Base-by-base conservation (phyloP, 2,888 invertebrate species). In the Chymomyza amoena region DNA sequence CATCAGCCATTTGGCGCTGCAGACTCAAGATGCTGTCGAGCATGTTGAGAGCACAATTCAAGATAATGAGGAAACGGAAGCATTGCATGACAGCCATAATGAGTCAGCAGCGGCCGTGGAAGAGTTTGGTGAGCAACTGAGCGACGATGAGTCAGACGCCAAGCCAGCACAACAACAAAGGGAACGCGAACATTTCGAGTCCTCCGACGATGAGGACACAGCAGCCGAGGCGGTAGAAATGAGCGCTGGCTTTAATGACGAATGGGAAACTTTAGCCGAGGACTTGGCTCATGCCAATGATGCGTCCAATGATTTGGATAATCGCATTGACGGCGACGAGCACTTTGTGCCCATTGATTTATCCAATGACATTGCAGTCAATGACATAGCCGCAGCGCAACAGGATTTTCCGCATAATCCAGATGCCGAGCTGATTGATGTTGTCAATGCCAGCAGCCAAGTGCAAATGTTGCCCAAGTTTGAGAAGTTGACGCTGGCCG, bases 331-430 rank as follows among this genome's bases (percentile, higher is more conserved):
- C 76, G 80, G 73, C 50, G 89, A 88, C 68, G 88, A 89, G 65
- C 77, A 77, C 61, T 75, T 73, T 60, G 77, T 82, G 54, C 91
- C 91, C 51, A 76, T 90, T 50, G 92, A 92, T 87, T 82, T 92
- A 66, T 91, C 91, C 64, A 91, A 92, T 78, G 92, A 92, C 71
- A 91, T 92, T 76, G 90, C 89, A 10, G 88, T 92, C 50, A 92
- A 92, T 73, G 88, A 92, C 77, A 73, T 88, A 62, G 82, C 91
- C 20, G 91, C 91, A 18, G 88, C 90, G 50, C 83, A 90, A 72
- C 76, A 87, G 5, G 80, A 89, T 54, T 90, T 88, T 39, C 88
- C 90, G 9, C 61, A 78, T 18, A 88, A 92, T 88, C 91, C 92
- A n/a, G 90, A 92, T 75, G 92, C 92, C 0, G 92, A 92, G 71